Evolutionary conservation across 1,140 invertebrate genomes (phyloP), one percentile per base, ranked within the genome.

Genomic region (Anastrepha ludens): DNA sequence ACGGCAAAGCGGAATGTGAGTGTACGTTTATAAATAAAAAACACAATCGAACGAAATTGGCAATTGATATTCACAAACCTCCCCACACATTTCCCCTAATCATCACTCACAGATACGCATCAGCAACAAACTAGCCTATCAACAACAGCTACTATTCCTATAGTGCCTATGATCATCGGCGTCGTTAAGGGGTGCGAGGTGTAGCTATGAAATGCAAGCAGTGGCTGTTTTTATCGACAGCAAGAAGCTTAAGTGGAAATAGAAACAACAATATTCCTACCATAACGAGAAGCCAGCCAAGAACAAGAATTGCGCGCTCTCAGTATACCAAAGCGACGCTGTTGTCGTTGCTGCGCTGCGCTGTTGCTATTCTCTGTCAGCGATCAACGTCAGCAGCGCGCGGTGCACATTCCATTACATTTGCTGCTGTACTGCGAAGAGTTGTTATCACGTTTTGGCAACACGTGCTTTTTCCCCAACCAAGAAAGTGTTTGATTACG

Each of bases 401-500:
- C 74, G 11, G n/a, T 47, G 41, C 74, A 81, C 44, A 81, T 81
- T 81, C 74, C 74, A 81, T 50, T 47, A 81, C 74, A 81, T 81
- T 81, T 81, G 74, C 5, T 55, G 41, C 29, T 55, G 44, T 6
- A 6, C 47, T 55, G 47, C 47, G 60, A 89, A 90, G 87, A 91
- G 90, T 90, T 89, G 88, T 89, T 91, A 92, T 92, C 91, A 92
- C 91, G 91, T 92, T 92, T 92, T 87, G 89, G 89, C 90, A 90
- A 90, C 91, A 92, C 91, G 91, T 92, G 91, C 91, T 90, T 89
- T 88, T 87, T 88, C 70, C 89, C 86, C 58, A 85, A 47, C 64
- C 47, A 87, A 65, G 64, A 29, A 81, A 65, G 74, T 85, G 78
- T 85, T 88, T 85, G 81, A 85, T 88, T 67, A 85, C 55, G 87